phyloP scores from a whole-genome alignment of 2,113 vertebrate species.

The Corvus moneduloides region DNA sequence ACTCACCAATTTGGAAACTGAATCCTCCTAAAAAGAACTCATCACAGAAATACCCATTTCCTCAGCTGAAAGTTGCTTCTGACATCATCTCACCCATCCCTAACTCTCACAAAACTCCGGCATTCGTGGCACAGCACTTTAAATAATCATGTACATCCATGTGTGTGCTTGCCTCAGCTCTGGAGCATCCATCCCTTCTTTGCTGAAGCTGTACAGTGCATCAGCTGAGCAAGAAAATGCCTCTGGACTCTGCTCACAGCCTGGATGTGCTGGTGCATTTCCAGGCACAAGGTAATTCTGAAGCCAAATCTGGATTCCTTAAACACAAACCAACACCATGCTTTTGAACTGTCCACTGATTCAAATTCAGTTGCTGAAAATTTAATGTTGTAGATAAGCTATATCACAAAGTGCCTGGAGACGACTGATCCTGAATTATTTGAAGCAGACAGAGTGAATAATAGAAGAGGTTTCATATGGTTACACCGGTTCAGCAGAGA shows the following conservation, averaged over 20 bases:
- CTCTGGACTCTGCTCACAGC: background rate
- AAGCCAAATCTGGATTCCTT: background rate
- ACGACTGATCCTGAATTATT: slow-evolving; percentile 18
- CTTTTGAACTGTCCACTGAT: slow-evolving; percentile 34
- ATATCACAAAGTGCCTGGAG: slow-evolving; percentile 27
- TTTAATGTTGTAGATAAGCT: slow-evolving; percentile 20
- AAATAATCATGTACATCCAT: background rate
- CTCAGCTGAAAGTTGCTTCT: background rate
- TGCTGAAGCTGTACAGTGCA: background rate
- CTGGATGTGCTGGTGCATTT: background rate
- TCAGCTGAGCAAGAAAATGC: background rate
- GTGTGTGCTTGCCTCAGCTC: background rate
- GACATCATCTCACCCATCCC: background rate
- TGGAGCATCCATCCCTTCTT: background rate
- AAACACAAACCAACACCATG: background rate
- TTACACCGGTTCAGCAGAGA: slow-evolving; percentile 36
- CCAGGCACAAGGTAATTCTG: background rate
- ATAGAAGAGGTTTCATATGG: slow-evolving; percentile 33
- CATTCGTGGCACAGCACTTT: background rate
- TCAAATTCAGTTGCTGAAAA: slow-evolving; percentile 37
- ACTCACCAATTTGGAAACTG: background rate
- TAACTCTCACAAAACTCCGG: background rate
- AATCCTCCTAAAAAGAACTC: background rate
- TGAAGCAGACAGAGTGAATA: slow-evolving; percentile 52
- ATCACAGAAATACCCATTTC: background rate